Conservation (phyloP, 2,797 vertebrate species). For the Gila robusta region DNA sequence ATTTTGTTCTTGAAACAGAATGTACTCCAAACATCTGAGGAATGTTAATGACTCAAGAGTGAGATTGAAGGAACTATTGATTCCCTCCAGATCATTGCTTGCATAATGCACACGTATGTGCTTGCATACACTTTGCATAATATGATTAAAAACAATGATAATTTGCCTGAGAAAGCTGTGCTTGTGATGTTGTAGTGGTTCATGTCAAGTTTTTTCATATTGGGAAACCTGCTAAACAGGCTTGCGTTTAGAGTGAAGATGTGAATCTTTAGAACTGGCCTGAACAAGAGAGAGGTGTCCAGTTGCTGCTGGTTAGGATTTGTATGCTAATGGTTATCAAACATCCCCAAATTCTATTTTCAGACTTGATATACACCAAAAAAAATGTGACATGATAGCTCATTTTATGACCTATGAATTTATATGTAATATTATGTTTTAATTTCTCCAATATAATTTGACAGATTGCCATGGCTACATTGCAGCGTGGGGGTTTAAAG, state of each 20-base stretch:
- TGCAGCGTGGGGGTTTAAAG: conserved; percentile 93
- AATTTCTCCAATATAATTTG: not conserved
- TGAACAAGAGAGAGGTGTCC: conserved; percentile 27
- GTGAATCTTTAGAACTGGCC: conserved; percentile 34
- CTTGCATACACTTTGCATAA: not conserved
- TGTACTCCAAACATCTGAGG: conserved; percentile 74
- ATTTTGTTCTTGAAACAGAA: conserved; percentile 67
- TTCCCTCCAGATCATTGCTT: conserved; percentile 36
- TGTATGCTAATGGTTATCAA: conserved; percentile 36
- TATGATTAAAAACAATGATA: conserved; percentile 17
- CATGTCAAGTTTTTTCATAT: not conserved
- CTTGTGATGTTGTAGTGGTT: not conserved
- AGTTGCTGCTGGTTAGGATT: conserved; percentile 52
- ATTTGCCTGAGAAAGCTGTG: conserved; percentile 1
- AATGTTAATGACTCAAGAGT: conserved; percentile 78
- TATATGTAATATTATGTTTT: not conserved
- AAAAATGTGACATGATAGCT: not conserved
- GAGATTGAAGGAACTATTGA: conserved; percentile 64
- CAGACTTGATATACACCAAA: not conserved
- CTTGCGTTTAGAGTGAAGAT: conserved; percentile 34
- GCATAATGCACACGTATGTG: conserved; percentile 61
- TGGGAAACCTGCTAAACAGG: conserved; percentile 61
- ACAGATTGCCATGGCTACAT: conserved; percentile 75
- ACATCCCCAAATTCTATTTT: conserved; percentile 16
- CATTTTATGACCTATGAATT: not conserved